Conservation (phyloP, 2,888 invertebrate genomes). For the Julus scandinavius region DNA sequence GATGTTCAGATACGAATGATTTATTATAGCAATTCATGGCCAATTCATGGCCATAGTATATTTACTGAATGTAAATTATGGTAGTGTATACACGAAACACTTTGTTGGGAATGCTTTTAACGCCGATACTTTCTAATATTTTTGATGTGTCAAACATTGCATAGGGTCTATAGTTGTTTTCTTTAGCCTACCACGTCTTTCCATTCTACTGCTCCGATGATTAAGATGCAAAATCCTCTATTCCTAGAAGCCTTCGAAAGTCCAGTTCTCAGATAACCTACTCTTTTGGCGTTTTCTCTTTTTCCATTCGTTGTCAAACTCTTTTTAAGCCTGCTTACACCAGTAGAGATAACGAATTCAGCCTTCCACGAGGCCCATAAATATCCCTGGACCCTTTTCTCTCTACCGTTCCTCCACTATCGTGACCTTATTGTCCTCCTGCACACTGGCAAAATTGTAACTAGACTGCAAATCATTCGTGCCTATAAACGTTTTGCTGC, state of each 20-base stretch:
- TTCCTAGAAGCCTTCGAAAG: background rate
- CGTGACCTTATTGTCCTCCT: constrained; percentile 44
- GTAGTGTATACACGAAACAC: too few relatives aligned
- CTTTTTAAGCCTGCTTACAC: constrained; percentile 40
- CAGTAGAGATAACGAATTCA: constrained; percentile 45
- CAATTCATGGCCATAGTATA: too few relatives aligned
- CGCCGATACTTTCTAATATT: too few relatives aligned
- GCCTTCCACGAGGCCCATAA: constrained; percentile 30
- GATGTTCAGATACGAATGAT: too few relatives aligned
- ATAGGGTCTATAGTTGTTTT: background rate
- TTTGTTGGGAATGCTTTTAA: too few relatives aligned
- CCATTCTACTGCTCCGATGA: background rate
- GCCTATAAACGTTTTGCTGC: constrained; percentile 35
- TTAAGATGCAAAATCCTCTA: constrained; percentile 31
- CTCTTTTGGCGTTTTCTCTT: constrained; percentile 33
- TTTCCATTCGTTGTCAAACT: constrained; percentile 7
- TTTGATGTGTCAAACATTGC: background rate
- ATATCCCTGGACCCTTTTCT: constrained; percentile 17
- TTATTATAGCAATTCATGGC: too few relatives aligned
- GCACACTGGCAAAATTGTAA: constrained; percentile 40
- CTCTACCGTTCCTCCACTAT: constrained; percentile 18
- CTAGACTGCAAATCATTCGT: constrained; percentile 39
- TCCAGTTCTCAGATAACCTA: constrained; percentile 33
- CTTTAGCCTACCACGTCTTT: background rate
- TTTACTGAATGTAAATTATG: too few relatives aligned